Base-by-base conservation (phyloP, 2,797 vertebrate genomes). In the Hippopotamyrus pictus region DNA sequence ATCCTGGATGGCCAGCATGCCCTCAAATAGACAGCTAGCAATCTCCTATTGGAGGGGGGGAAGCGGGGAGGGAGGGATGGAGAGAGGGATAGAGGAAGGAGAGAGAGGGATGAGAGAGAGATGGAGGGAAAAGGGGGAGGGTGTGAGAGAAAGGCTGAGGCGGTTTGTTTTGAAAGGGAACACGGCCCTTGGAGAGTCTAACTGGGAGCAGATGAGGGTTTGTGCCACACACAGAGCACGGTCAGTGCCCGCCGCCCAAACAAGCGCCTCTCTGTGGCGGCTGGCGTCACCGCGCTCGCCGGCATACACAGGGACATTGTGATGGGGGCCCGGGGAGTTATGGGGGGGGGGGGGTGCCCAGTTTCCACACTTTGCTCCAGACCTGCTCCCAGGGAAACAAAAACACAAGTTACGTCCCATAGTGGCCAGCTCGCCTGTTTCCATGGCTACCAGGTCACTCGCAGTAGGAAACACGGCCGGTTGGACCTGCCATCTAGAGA, bases 201-300 rank as follows among this genome's bases (percentile, higher is more conserved):
- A 96, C 92, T 93, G 89, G 91, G 93, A 94, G 89, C 95, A 96
- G 94, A 95, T 95, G 94, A 88, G 93, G 89, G 89, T 92, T 94
- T 92, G 91, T 92, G 93, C 94, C 94, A 95, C 94, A 92, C 94
- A 93, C 89, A 90, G 90, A 87, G 90, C 48, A 19, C 91, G 88
- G 25, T 76, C 5, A 46, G 33, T 88, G 89, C 59, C 91, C 7
- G 84, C 88, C 87, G 57, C 90, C 94, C 92, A 93, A 95, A 97
- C 95, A 96, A 94, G 92, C 91, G 93, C 89, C 92, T 93, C 94
- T 94, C 94, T 96, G 94, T 96, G 93, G 92, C 87, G 90, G 89
- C 92, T 94, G 94, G 94, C 95, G 93, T 95, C 92, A 95, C 91
- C 92, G 95, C 92, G 92, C 93, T 94, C 93, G 93, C 93, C 92